A percentile compares a stretch with the other conserved stretches of the same genome.
These are phyloP conservation scores for Brienomyrus longianalis DNA, from an alignment of 2,113 vertebrate genomes.

Conservation along the genomic window DNA sequence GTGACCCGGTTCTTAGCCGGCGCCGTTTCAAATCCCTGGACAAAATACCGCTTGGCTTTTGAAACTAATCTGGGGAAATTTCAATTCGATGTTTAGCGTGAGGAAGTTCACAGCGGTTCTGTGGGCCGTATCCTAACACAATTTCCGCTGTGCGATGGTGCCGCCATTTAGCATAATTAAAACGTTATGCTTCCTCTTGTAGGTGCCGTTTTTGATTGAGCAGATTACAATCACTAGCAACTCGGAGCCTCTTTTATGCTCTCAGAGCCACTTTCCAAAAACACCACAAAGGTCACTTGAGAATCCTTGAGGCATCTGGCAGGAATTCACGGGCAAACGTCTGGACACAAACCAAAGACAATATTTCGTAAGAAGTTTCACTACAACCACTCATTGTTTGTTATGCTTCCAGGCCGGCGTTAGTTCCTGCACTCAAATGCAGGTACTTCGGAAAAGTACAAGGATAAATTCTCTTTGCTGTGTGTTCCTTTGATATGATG, in stretches of 20 bases:
- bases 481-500: background rate
- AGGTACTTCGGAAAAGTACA: conserved; percentile 31
- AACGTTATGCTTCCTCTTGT: conserved; percentile 9
- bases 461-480: conserved; percentile 6
- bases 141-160: background rate
- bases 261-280: conserved; percentile 42
- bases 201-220: conserved; percentile 33
- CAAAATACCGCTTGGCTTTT: background rate
- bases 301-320: conserved; percentile 55
- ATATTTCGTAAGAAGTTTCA: conserved; percentile 50
- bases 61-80: background rate
- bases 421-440: conserved; percentile 35
- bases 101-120: background rate
- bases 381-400: conserved; percentile 46
- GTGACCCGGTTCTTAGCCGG: background rate
- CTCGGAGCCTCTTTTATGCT: conserved; percentile 20
- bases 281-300: conserved; percentile 45
- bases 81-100: background rate
- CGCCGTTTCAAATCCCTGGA: background rate
- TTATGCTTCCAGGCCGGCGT: conserved; percentile 44
- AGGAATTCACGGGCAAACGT: conserved; percentile 33
- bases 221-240: conserved; percentile 31
- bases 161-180: conserved; percentile 26
- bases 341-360: conserved; percentile 53
- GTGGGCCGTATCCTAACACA: background rate